A percentile compares a stretch with the other conserved stretches of the same genome.
Evolutionary conservation across 2,888 invertebrate species (phyloP).

Genomic region (Nezara viridula): DNA sequence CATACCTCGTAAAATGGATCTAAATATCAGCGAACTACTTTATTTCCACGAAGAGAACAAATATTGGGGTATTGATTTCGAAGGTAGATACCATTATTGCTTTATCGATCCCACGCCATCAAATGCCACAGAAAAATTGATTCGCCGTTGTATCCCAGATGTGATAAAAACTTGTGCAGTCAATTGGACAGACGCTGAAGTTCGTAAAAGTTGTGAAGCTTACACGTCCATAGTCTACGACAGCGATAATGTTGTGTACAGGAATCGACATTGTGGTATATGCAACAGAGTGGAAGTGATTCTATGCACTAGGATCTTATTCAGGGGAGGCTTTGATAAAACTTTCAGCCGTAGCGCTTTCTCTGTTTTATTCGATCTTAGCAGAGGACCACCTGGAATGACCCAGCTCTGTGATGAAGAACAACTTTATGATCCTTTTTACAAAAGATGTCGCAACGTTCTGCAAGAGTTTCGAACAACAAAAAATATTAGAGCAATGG

Average conservation of each 20-base stretch:
- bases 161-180: conserved; percentile 68
- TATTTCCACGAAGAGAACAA: conserved; percentile 66
- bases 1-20: not conserved
- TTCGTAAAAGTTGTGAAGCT: conserved; percentile 68
- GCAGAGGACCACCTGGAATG: conserved; percentile 67
- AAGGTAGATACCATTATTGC: conserved; percentile 68
- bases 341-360: conserved; percentile 68
- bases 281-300: conserved; percentile 69
- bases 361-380: conserved; percentile 70
- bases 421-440: conserved; percentile 70
- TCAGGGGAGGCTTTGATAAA: conserved; percentile 66
- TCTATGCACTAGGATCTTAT: conserved; percentile 63
- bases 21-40: conserved; percentile 49
- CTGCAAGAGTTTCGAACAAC: conserved; percentile 66
- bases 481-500: not conserved
- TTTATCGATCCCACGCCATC: conserved; percentile 69
- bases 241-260: conserved; percentile 68
- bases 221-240: conserved; percentile 70
- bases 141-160: conserved; percentile 69
- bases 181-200: conserved; percentile 69
- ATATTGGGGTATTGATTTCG: conserved; percentile 68
- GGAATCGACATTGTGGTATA: conserved; percentile 71
- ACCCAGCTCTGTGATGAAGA: conserved; percentile 67
- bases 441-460: conserved; percentile 69
- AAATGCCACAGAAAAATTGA: conserved; percentile 67